Evolutionary conservation across 2,797 vertebrate species (phyloP), one percentile per base, ranked within the genome.

Genomic region (Chelmon rostratus): DNA sequence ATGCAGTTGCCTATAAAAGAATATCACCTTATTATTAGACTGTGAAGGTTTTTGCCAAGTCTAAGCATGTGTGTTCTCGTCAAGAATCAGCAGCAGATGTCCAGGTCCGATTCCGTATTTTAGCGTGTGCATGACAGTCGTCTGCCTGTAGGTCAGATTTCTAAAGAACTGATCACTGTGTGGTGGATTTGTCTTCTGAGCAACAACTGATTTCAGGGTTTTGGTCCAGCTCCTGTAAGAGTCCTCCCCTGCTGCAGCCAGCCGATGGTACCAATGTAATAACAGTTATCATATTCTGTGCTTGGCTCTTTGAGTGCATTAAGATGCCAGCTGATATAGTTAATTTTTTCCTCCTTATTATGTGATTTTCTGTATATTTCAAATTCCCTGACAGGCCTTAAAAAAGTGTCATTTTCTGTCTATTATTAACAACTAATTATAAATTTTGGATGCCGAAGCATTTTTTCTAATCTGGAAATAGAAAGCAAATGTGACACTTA

Each of bases 401-500:
- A 44, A 25, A 18, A 25, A 15, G 8, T 47, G 11, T 13, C 0
- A 35, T 70, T 69, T 66, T 62, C 40, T 23, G 5, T 64, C 33
- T 13, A 7, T 46, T 73, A 28, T 50, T 40, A 25, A 63, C 19
- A 23, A 18, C 7, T 18, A 46, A 68, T 63, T 58, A 54, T 46
- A 46, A 3, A 59, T 71, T 47, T 46, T 28, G 3, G 40, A 19
- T 10, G 15, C 44, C 35, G 3, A 57, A 49, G 63, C 54, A 2
- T 11, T 33, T 50, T 40, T 53, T 50, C 21, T 79, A 3, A 25
- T 73, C n/a, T 74, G 3, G 81, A 40, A 19, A 58, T 52, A 8
- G 46, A 61, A 76, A 57, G 38, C 23, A 63, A 66, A 71, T 78
- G 42, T 67, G 76, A 40, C 56, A 72, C 71, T 76, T 68, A 64